phyloP scores from a whole-genome alignment of 1,140 invertebrate genomes.

The Penaeus japonicus region DNA sequence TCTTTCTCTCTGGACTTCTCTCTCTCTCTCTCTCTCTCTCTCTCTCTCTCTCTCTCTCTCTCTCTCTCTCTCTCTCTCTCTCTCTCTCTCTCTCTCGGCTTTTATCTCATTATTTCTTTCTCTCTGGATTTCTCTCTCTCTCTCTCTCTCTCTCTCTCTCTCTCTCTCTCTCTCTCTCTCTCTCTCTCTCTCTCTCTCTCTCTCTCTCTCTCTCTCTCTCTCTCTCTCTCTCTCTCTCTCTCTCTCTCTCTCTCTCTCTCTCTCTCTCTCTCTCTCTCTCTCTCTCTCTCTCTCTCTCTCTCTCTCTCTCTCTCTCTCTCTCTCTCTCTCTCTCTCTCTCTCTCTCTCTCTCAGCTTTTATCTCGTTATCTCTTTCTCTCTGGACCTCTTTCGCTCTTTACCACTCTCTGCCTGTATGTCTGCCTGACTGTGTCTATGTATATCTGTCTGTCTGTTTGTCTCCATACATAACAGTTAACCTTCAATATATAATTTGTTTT shows the following conservation, averaged over 20 bases:
- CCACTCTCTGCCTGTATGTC: neutral
- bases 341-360: neutral
- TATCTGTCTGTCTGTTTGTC: too few species aligned
- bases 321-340: neutral
- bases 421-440: too few species aligned
- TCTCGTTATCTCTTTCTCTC: neutral
- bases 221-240: neutral
- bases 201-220: neutral
- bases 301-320: neutral
- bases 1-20: neutral
- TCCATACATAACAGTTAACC: too few species aligned
- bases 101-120: too few species aligned
- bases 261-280: too few species aligned
- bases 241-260: neutral
- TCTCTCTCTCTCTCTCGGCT: neutral
- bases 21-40: neutral
- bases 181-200: neutral
- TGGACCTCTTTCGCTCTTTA: neutral
- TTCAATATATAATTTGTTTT: too few species aligned
- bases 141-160: neutral
- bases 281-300: neutral
- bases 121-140: neutral
- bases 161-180: neutral
- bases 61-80: neutral
- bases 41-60: neutral